Evolutionary conservation across 35 echinoderm and acorn worm species (phyloP), one percentile per base, ranked within the genome.

Genomic region (Acanthaster planci): DNA sequence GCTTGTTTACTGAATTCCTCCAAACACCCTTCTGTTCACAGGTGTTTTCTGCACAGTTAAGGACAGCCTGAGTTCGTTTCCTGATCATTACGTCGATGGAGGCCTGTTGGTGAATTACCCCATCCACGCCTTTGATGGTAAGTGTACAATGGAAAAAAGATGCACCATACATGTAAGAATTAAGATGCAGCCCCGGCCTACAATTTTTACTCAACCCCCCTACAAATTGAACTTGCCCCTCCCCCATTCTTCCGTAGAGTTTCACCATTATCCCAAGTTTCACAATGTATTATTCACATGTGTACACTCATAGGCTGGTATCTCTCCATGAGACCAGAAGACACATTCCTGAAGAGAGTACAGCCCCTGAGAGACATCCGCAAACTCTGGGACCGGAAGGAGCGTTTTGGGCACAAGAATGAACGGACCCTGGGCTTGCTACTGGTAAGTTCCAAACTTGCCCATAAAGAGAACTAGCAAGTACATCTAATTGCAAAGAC

Each of bases 41-140:
- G 93, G 93, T 77, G 55, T 94, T 38, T 94, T 94, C 83, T 83
- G 87, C 57, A 79, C 82, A 22, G 93, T 94, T 7, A 90, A 90
- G 59, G 77, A 87, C 77, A 68, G 42, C 37, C 59, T 85, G 14
- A 80, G 87, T 60, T 59, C 52, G 35, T 39, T 30, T 7, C 68
- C 79, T 23, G 93, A 94, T 47, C 51, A 90, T 7, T 94, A 78
- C 40, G 88, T 94, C 34, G 93, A 94, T 87, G 93, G 93, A 6
- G 93, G 88, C 9, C 55, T 94, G 8, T 79, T 94, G 27, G 90
- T 88, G 50, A 94, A 90, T 44, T 94, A 90, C 84, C 84, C 93
- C 5, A 84, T 94, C 30, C 93, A 94, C 39, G 86, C 88, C 31
- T 94, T 87, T 57, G 93, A 94, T 87, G 93, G 93, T 94, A 83